Base-by-base conservation (phyloP, 2,888 invertebrate species). In the Pheosia tremula region DNA sequence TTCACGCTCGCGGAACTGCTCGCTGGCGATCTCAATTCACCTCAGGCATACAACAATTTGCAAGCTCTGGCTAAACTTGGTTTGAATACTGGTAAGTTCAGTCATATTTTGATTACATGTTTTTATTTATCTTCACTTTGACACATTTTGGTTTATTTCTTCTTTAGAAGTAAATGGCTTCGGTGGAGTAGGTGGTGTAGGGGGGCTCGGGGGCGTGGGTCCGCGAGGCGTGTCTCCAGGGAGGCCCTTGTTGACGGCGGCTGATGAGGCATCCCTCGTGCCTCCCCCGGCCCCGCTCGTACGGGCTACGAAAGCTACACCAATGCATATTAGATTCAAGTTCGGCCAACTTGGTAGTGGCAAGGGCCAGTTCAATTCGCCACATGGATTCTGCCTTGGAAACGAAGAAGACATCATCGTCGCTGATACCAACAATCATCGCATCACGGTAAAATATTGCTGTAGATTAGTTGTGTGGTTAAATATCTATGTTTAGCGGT, bases 381-480 rank as follows among this genome's bases (percentile, higher is more conserved):
- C 99, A 0, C 99, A 99, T 89, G 99, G 99, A 56, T 99, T 99
- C 89, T 99, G 99, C 83, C 95, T 99, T 69, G 98, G 99, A 47
- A 95, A 97, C 59, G 98, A 98, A 81, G 98, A 99, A 87, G 98
- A 99, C 83, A 98, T 99, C 74, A 97, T 99, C 79, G 98, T 99
- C 37, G 99, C 98, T 53, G 98, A 99, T 86, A 99, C 99, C 5
- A 98, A 99, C 86, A 99, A 99, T 88, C 99, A 99, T 93, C 96
- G 99, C 69, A 98, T 99, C 82, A 97, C 98, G 92, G 97, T 97
- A 74, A 50, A 47, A n/a, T 9, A 5, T 45, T 45, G 47, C 3
- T 47, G 11, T n/a, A 24, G 24, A 24, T n/a, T 5, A n/a, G 4
- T n/a, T n/a, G 5, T 9, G 4, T 38, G 37, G 38, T 37, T 36